These are phyloP conservation scores for Anthoscopus minutus DNA, from an alignment of 2,113 vertebrate species.

Conservation along the genomic window DNA sequence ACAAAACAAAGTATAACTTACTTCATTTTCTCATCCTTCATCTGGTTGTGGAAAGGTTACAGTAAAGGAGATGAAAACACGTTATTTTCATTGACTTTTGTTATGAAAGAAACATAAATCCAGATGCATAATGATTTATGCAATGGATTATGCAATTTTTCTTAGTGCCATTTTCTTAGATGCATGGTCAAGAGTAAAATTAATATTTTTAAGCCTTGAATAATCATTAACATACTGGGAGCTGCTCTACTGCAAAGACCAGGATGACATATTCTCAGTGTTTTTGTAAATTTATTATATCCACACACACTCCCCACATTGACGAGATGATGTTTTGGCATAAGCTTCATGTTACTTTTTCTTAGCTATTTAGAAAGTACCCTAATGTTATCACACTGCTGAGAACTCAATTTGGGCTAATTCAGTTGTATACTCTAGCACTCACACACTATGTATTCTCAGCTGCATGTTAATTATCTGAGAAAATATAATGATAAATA, in stretches of 20 bases:
- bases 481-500: not conserved
- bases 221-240: not conserved
- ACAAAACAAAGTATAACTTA: not conserved
- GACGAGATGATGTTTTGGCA: not conserved
- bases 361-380: not conserved
- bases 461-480: not conserved
- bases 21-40: not conserved
- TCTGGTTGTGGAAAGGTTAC: not conserved
- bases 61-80: not conserved
- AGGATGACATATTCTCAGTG: not conserved
- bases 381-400: not conserved
- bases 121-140: not conserved
- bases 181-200: not conserved
- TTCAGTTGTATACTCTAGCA: not conserved
- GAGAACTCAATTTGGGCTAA: not conserved
- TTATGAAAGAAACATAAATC: not conserved
- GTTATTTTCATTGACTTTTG: not conserved
- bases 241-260: not conserved
- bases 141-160: not conserved
- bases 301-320: not conserved
- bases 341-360: not conserved
- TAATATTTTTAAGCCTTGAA: not conserved
- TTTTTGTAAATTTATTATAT: not conserved
- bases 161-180: not conserved
- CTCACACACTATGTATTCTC: accelerated